Conservation (phyloP, 2,113 vertebrate genomes). For the Periophthalmodon schlosseri region DNA sequence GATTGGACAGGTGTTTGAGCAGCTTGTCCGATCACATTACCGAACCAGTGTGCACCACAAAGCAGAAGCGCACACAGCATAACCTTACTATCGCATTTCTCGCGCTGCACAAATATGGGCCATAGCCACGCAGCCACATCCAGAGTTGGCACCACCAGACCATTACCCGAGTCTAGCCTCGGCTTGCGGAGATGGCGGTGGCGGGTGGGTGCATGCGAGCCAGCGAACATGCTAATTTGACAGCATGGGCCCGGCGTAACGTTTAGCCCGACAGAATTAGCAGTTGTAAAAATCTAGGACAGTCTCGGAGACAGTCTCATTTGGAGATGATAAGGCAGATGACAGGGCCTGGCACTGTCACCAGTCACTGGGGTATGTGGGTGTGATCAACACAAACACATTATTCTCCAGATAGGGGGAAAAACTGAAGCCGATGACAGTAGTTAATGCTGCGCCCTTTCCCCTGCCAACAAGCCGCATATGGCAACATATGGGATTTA, state of each 20-base stretch:
- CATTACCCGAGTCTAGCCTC: constrained; percentile 63
- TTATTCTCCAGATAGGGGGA: constrained; percentile 69
- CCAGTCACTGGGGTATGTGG: constrained; percentile 72
- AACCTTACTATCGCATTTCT: constrained; percentile 71
- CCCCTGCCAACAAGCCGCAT: constrained; percentile 63
- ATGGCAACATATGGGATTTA: constrained; percentile 58
- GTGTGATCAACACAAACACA: constrained; percentile 77
- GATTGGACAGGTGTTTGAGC: constrained; percentile 80
- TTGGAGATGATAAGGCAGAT: constrained; percentile 72
- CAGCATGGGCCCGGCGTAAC: constrained; percentile 57
- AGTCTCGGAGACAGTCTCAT: constrained; percentile 70
- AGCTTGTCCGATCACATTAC: constrained; percentile 79
- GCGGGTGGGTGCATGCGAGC: constrained; percentile 45
- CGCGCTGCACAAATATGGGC: constrained; percentile 60
- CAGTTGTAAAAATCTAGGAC: constrained; percentile 69
- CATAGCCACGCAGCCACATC: constrained; percentile 60
- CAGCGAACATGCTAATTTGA: constrained; percentile 74
- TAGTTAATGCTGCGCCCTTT: constrained; percentile 57
- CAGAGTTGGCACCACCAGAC: constrained; percentile 62
- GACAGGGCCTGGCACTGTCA: constrained; percentile 77
- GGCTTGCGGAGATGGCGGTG: constrained; percentile 58
- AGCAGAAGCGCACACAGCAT: constrained; percentile 69
- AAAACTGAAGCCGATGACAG: constrained; percentile 60
- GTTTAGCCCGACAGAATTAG: constrained; percentile 65
- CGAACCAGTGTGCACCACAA: constrained; percentile 67